A percentile compares a stretch with the other conserved stretches of the same genome.
These are phyloP conservation scores for Macroglossus sobrinus DNA, from an alignment of 2,113 vertebrate species.

Conservation along the genomic window DNA sequence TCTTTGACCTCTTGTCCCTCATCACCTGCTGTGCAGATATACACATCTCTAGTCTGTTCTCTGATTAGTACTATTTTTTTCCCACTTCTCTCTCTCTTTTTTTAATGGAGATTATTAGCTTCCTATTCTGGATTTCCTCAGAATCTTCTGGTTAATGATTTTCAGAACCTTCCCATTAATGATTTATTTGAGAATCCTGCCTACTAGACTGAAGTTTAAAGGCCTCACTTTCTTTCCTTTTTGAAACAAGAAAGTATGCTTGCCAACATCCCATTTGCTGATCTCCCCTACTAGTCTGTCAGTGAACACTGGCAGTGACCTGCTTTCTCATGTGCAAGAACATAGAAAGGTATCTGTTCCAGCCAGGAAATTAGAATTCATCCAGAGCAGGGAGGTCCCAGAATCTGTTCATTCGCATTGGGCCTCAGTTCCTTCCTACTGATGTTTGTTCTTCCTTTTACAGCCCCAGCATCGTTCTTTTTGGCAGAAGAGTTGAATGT, in stretches of 20 bases:
- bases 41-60: background rate
- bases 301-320: background rate
- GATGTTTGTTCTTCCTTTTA: constrained; percentile 48
- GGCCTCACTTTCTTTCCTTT: background rate
- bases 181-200: background rate
- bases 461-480: background rate
- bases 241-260: background rate
- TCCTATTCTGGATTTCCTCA: background rate
- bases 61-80: background rate
- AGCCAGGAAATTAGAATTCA: constrained; percentile 59
- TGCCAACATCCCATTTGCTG: background rate
- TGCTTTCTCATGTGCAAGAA: background rate
- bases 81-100: background rate
- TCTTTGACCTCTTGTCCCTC: background rate
- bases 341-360: background rate
- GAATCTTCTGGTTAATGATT: background rate
- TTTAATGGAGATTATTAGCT: background rate
- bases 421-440: constrained; percentile 38
- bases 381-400: background rate
- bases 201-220: background rate
- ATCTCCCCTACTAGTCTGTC: background rate
- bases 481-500: constrained; percentile 63
- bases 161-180: background rate
- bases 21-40: background rate
- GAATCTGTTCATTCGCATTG: background rate